These are phyloP conservation scores for Centropyge bicolor DNA, from an alignment of 2,797 vertebrate species.

Conservation along the genomic window DNA sequence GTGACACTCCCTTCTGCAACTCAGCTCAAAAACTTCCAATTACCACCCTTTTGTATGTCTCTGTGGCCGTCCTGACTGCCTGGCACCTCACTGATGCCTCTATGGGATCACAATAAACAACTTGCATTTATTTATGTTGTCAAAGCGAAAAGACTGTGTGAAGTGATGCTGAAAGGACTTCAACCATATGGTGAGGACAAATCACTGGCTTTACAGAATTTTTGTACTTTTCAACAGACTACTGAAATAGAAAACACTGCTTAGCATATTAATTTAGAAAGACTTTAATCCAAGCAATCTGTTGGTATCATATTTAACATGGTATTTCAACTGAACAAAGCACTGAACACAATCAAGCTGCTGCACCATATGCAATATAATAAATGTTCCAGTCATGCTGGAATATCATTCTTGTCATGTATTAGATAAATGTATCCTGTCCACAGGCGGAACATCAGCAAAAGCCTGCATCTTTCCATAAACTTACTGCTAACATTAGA, in stretches of 20 bases:
- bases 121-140: constrained; percentile 35
- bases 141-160: constrained; percentile 21
- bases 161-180: constrained; percentile 38
- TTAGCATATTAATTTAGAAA: constrained; percentile 10
- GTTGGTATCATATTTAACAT: constrained; percentile 16
- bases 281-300: constrained; percentile 12
- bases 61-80: constrained; percentile 37
- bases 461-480: neutral
- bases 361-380: constrained; percentile 1
- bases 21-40: constrained; percentile 38
- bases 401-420: neutral
- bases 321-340: constrained; percentile 8
- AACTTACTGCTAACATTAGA: constrained; percentile 3
- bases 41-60: constrained; percentile 47
- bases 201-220: constrained; percentile 1
- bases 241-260: constrained; percentile 13
- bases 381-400: constrained; percentile 13
- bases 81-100: constrained; percentile 48
- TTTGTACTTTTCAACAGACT: constrained; percentile 15
- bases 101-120: constrained; percentile 23
- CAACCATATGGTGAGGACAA: constrained; percentile 36
- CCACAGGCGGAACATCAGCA: neutral
- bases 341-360: neutral
- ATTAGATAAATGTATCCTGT: neutral
- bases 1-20: constrained; percentile 81